Base-by-base conservation (phyloP, 2,113 vertebrate species). In the Candoia aspera region DNA sequence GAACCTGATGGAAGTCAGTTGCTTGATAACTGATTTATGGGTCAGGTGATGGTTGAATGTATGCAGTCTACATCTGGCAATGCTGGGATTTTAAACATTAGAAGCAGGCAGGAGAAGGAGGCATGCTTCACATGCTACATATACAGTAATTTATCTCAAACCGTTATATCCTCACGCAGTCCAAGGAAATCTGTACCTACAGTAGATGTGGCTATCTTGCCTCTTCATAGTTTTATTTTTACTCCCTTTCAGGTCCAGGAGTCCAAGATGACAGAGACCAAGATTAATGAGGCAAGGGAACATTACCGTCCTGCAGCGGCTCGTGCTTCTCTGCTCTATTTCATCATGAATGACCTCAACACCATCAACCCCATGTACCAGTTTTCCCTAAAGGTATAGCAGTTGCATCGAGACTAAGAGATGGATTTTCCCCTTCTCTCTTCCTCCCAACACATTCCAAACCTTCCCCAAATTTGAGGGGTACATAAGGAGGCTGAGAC, bases 281-380 rank as follows among this genome's bases (percentile, higher is more conserved):
- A 98, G 96, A 98, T 99, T 92, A 99, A 99, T 0, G 98, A 99
- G 94, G 98, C 98, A 58, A 98, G 99, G 58, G 99, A 99, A 93
- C 98, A 98, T 95, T 99, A 99, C 95, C 97, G 99, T 2, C 98
- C 97, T 0, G 98, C 97, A 0, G 99, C 99, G 0, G 84, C 97
- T 0, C 97, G 98, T 0, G 99, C 98, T 33, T 99, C 99, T 15
- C 97, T 99, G 93, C 98, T 99, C 84, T 99, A 99, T 98, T 99
- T 99, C 97, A 98, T 98, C 97, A 98, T 99, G 98, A 98, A 97
- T 2, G 97, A 98, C 97, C 99, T 99, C 88, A 98, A 98, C 94
- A 96, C 98, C 97, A 98, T 99, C 96, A 98, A 99, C 89, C 99
- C 99, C 57, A 99, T 99, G 99, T 99, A 99, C 97, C 98, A 98